Base-by-base conservation (phyloP, 2,113 vertebrate genomes). In the Neolamprologus sp. region DNA sequence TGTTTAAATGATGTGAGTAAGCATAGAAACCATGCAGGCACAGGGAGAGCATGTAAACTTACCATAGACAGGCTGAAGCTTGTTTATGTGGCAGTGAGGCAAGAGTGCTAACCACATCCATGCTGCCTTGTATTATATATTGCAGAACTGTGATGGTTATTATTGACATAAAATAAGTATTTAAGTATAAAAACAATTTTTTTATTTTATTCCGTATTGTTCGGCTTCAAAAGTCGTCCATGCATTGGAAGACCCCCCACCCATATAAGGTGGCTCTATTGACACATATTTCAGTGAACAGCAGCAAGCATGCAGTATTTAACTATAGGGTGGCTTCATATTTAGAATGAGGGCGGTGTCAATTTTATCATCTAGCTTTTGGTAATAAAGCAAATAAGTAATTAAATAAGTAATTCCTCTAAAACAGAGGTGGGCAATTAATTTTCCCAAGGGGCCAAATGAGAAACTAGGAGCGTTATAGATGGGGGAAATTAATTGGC, bases 171-270 rank as follows among this genome's bases (percentile, higher is more conserved):
- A 65, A 35, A 35, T n/a, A 65, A 37, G 60, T 35, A 35, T 35
- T 35, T 35, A 12, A 35, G 60, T 37, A 65, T n/a, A 65, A 7
- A 65, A 63, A n/a, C 31, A 63, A 9, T 11, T 63, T 60, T 2
- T 53, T 11, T 0, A 4, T 31, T 63, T 65, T 37, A 65, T 65
- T 65, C 10, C 0, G 0, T 37, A 65, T 65, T n/a, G 33, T 65
- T 73, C 0, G 4, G 37, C 21, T 23, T 73, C 37, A 26, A 45
- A 23, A 45, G 2, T 9, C 5, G 0, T 26, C 13, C 65, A 42
- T 16, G 37, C 0, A 73, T 73, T 73, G 40, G 37, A 23, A 73
- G 13, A 73, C 65, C 21, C 12, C 13, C 21, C 21, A 23, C 42
- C 21, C 65, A 73, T 13, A 26, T 45, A 73, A 73, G 7, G 8